Evolutionary conservation across 1,140 invertebrate species (phyloP).

Genomic region (Eufriesea mexicana): DNA sequence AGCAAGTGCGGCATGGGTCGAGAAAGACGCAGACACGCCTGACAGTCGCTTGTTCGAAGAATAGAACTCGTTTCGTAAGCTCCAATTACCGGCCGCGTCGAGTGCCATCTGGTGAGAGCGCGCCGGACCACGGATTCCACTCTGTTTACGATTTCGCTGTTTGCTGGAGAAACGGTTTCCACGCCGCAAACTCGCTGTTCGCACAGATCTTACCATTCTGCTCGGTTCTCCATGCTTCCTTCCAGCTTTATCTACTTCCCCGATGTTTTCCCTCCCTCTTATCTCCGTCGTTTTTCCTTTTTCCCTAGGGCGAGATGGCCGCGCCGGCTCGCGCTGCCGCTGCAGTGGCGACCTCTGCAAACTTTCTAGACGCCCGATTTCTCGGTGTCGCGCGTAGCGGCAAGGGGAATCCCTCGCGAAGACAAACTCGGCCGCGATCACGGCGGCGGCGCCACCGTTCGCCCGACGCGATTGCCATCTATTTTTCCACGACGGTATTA

Average conservation of each 20-base stretch:
- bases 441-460: background rate
- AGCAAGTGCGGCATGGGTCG: background rate
- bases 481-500: background rate
- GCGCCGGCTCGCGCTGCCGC: background rate
- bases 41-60: conserved; percentile 69
- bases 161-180: conserved; percentile 48
- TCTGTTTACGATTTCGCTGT: conserved; percentile 66
- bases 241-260: background rate
- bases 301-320: background rate
- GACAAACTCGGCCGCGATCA: background rate
- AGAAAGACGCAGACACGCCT: conserved; percentile 48
- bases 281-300: background rate
- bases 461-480: no score
- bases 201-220: conserved; percentile 1
- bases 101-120: conserved; percentile 54
- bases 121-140: conserved; percentile 34
- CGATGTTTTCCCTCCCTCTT: background rate
- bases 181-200: conserved; percentile 25
- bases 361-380: conserved; percentile 19
- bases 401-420: background rate
- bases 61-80: conserved; percentile 70
- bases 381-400: background rate
- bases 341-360: background rate
- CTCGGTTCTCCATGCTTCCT: background rate
- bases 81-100: conserved; percentile 73